Base-by-base conservation (phyloP, 2,888 invertebrate genomes). In the Eupithecia tripunctaria region DNA sequence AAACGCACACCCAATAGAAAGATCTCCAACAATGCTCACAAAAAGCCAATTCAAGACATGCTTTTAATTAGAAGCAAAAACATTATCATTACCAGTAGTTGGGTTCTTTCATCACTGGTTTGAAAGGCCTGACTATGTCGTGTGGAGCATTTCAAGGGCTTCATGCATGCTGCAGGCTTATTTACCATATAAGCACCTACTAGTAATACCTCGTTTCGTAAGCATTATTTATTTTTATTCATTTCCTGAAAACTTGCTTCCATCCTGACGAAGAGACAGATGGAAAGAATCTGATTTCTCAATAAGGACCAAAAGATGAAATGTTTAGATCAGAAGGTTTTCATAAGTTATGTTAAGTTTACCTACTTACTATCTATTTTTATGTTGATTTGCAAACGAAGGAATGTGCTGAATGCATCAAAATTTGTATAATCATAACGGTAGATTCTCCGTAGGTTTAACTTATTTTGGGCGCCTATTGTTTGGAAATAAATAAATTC, bases 21-120 rank as follows among this genome's bases (percentile, higher is more conserved):
- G 87, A 91, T 89, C 86, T 86, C 85, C 82, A 83, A 85, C 87
- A 85, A 85, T 85, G 85, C 88, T 88, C 88, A 90, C 88, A 86
- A 85, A 88, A 86, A 79, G 82, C 82, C 74, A 75, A 80, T 81
- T 85, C 85, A 85, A 86, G 86, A 85, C 76, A 71, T 76, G 78
- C 80, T 78, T 76, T 78, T 79, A 82, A 83, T 79, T 79, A 81
- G 79, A 81, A 81, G 70, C 77, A 77, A 76, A 74, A 74, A 70
- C 76, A 75, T 74, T 74, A 75, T 73, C 69, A 74, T 76, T 81
- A 47, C 15, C 27, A 78, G 62, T 71, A 56, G 29, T 43, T 43
- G 62, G 21, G 60, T 29, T 60, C 60, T 60, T 60, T 60, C 60
- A 18, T 60, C 29, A 29, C 29, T 60, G 60, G 60, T 18, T 70